Evolutionary conservation across 2,888 invertebrate species (phyloP).

Genomic region (Eupithecia abbreviata): DNA sequence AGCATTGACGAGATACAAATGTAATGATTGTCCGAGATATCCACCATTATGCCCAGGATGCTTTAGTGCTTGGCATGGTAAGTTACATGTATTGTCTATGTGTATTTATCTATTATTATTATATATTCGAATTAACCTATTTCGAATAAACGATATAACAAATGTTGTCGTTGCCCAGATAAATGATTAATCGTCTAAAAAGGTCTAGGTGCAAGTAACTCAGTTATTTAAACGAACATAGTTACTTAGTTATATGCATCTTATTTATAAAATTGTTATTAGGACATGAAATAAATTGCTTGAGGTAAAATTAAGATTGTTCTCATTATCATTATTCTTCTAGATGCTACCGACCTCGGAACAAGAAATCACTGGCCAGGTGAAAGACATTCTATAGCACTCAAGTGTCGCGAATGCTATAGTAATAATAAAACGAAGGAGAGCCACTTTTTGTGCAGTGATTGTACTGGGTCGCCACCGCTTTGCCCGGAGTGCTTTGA

Average conservation of each 20-base stretch:
- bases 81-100: neutral
- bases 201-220: too few relatives aligned
- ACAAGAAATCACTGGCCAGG: constrained; percentile 18
- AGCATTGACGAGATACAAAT: constrained; percentile 14
- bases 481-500: constrained; percentile 26
- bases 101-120: neutral
- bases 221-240: too few relatives aligned
- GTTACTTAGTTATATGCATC: too few relatives aligned
- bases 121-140: neutral
- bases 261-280: too few relatives aligned
- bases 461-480: constrained; percentile 18
- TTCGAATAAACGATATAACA: too few relatives aligned
- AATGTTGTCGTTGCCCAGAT: too few relatives aligned
- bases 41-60: constrained; percentile 24
- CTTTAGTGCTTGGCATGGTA: constrained; percentile 23
- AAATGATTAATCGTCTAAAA: neutral
- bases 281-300: too few relatives aligned
- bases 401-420: constrained; percentile 25
- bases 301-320: too few relatives aligned
- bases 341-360: neutral
- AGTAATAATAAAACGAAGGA: neutral
- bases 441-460: constrained; percentile 18
- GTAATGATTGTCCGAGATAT: constrained; percentile 10
- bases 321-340: constrained; percentile 9
- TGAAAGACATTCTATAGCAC: constrained; percentile 9